Base-by-base conservation (phyloP, 2,888 invertebrate species). In the Lymantria monacha region DNA sequence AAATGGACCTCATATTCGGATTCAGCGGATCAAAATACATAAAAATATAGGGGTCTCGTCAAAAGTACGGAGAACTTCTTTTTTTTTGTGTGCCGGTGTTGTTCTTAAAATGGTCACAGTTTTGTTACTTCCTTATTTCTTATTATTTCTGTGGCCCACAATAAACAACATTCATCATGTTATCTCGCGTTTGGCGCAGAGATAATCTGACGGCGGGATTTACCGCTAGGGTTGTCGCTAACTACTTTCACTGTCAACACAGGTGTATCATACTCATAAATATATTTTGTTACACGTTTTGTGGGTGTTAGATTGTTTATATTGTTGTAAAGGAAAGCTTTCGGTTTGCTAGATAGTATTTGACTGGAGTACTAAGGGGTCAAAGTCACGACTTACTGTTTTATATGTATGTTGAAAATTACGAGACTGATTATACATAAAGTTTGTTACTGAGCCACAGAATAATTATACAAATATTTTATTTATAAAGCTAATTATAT, bases 161-260 rank as follows among this genome's bases (percentile, higher is more conserved):
- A 48, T 38, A 30, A 30, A 33, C 49, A 31, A 53, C 70, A 78
- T 78, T 72, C 69, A 79, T 79, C 79, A 78, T 60, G 45, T 73
- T 74, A 75, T 79, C 75, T 75, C 37, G 57, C 72, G 76, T 78
- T 76, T 76, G 74, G 63, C 31, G 59, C 63, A 5, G 64, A 70
- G 79, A 76, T 79, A 71, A 75, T 74, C 76, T 65, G n/a, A n/a
- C 70, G 63, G 51, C 55, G 55, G 70, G 63, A 74, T 74, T 76
- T 70, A 73, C 69, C 62, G 47, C 59, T 36, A 61, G 63, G 72
- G 63, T 38, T 61, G 54, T 49, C 55, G 51, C 69, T 57, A n/a
- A 53, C 67, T 50, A 49, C 66, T 66, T 65, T 68, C 68, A 31
- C 65, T 48, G 44, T 44, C 45, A 40, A 48, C 56, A 49, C 53